A percentile compares a stretch with the other conserved stretches of the same genome.
These are phyloP conservation scores for Agelastica alni DNA, from an alignment of 2,888 invertebrate genomes.

Conservation along the genomic window DNA sequence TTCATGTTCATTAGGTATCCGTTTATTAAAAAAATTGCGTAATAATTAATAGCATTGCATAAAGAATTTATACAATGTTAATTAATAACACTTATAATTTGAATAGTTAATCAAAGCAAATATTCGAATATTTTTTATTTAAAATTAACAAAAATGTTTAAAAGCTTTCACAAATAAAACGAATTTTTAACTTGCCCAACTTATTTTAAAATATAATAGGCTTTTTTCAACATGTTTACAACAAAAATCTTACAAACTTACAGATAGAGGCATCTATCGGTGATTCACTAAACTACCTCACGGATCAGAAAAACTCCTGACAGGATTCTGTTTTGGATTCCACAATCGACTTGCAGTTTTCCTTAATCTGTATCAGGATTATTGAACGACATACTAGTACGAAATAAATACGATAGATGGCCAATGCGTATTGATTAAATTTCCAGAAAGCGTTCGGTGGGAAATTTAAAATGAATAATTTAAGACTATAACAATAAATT, in stretches of 20 bases:
- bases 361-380: slow-evolving; percentile 30
- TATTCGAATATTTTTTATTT: background rate
- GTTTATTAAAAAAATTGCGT: too few relatives aligned
- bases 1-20: too few relatives aligned
- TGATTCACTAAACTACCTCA: background rate
- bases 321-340: slow-evolving; percentile 8
- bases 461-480: slow-evolving; percentile 11
- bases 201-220: too few relatives aligned
- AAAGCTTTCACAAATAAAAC: too few relatives aligned
- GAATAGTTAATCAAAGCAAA: too few relatives aligned
- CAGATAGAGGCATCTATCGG: background rate
- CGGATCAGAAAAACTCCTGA: background rate
- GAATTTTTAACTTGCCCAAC: too few relatives aligned
- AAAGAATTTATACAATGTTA: too few relatives aligned
- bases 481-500: too few relatives aligned
- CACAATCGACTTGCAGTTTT: background rate
- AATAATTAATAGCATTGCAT: too few relatives aligned
- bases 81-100: too few relatives aligned
- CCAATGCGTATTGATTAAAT: slow-evolving; percentile 43
- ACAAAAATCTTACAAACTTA: too few relatives aligned
- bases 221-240: too few relatives aligned
- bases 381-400: slow-evolving; percentile 20
- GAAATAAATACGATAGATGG: slow-evolving; percentile 30
- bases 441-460: background rate
- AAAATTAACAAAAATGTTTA: background rate